Evolutionary conservation across 2,113 vertebrate species (phyloP), one percentile per base, ranked within the genome.

Genomic region (Oceanodroma tethys): DNA sequence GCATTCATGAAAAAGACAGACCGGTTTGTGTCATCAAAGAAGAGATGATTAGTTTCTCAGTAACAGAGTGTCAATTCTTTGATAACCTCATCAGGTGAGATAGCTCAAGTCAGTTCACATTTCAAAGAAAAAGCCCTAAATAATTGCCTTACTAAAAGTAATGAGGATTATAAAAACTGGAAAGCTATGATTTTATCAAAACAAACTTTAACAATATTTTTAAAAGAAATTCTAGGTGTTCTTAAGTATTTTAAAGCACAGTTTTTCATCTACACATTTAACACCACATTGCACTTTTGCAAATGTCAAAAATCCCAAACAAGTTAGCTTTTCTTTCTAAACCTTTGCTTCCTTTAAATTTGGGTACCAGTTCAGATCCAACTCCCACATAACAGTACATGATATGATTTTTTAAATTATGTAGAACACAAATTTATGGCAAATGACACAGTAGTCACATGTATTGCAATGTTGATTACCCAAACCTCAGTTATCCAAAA

Each of bases 51-150:
- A 56, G 55, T 93, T 95, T 92, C 86, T 59, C 67, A 65, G 80
- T n/a, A 62, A 45, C 66, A n/a, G 76, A 90, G 56, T 73, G 68
- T 79, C 79, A 90, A 83, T 97, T 96, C 83, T 79, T 78, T 93
- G 86, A 94, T 93, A 96, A 95, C 75, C 62, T 97, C 60, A 82
- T 90, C 95, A 94, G 90, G 76, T 91, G 63, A 93, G 63, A 50
- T 72, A 93, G n/a, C 52, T 65, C 50, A 66, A 81, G 58, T 93
- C 72, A 63, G 62, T 66, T 73, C 85, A 78, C 60, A 59, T 95
- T 93, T 78, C 62, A 93, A 72, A 92, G 68, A 71, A 76, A 85
- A 72, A 79, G 32, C n/a, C n/a, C 58, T 86, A 88, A 97, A 94
- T 79, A 94, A 95, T 36, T 93, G 86, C 52, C 40, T 55, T 55